Conservation (phyloP, 2,113 vertebrate genomes). For the Eurypyga helias region DNA sequence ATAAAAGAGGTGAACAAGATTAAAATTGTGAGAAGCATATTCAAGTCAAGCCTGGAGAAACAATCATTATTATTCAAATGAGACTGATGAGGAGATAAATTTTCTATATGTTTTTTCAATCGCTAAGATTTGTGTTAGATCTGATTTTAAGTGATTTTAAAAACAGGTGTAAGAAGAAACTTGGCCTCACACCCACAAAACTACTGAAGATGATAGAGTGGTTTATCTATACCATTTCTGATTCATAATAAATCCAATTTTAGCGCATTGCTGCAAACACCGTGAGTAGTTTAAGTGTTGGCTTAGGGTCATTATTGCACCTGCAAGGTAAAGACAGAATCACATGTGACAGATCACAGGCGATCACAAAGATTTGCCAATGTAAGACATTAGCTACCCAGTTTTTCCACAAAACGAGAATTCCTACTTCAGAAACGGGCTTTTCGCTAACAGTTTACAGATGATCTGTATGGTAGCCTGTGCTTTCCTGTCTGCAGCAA, state of each 20-base stretch:
- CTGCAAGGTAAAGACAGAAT: not conserved
- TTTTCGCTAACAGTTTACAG: not conserved
- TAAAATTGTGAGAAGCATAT: not conserved
- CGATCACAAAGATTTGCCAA: not conserved
- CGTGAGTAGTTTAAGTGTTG: not conserved
- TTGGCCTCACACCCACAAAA: not conserved
- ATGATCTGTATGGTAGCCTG: not conserved
- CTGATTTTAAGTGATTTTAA: not conserved
- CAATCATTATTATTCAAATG: not conserved
- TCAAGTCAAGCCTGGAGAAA: not conserved
- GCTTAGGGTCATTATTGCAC: not conserved
- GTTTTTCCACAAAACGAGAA: not conserved
- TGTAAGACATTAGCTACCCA: not conserved
- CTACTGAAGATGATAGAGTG: not conserved
- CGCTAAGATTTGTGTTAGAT: not conserved
- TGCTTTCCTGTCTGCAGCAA: not conserved
- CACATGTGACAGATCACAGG: not conserved
- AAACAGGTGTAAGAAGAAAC: not conserved
- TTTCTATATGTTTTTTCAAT: not conserved
- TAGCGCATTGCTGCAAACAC: not conserved
- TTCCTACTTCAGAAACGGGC: not conserved
- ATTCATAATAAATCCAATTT: not conserved
- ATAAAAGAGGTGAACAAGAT: not conserved
- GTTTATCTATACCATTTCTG: not conserved
- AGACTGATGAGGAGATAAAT: not conserved